phyloP scores from a whole-genome alignment of 37 sponge, comb jelly and placozoan species.

The Haliclona indistincta region DNA sequence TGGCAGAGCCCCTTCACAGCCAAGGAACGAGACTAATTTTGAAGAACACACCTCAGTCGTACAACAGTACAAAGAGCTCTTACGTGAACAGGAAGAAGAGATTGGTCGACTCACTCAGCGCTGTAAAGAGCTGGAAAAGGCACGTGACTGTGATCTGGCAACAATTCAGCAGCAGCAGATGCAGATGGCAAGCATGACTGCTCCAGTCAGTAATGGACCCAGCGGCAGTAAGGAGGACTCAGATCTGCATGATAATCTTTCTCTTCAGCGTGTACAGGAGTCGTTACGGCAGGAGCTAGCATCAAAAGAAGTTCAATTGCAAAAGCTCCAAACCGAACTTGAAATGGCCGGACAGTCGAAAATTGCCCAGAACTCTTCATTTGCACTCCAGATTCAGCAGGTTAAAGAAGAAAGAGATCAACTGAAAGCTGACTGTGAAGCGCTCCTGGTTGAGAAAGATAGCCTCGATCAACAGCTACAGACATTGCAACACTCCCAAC shows the following conservation, averaged over 20 bases:
- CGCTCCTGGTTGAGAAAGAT: slow-evolving; percentile 60
- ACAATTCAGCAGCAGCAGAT: slow-evolving; percentile 30
- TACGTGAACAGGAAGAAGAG: slow-evolving; percentile 66
- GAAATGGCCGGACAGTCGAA: background rate
- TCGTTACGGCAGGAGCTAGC: slow-evolving; percentile 54
- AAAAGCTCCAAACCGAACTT: slow-evolving; percentile 27
- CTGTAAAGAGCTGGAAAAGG: slow-evolving; percentile 35
- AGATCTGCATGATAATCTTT: slow-evolving; percentile 39
- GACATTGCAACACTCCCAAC: slow-evolving; percentile 6
- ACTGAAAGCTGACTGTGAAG: slow-evolving; percentile 65
- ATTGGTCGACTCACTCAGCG: slow-evolving; percentile 15
- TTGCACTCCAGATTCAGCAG: background rate
- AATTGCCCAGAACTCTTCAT: background rate
- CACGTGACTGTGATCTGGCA: background rate
- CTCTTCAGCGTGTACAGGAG: slow-evolving; percentile 53
- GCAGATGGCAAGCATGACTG: background rate
- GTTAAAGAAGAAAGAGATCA: slow-evolving; percentile 36
- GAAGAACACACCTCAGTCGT: slow-evolving; percentile 85
- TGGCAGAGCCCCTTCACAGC: background rate
- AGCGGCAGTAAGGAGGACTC: slow-evolving; percentile 4
- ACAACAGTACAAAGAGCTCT: slow-evolving; percentile 81
- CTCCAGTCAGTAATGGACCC: background rate
- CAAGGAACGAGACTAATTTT: slow-evolving; percentile 11
- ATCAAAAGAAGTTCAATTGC: slow-evolving; percentile 36
- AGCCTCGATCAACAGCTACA: slow-evolving; percentile 42